phyloP scores from a whole-genome alignment of 1,140 invertebrate species.

The Drosophila rhopaloa region DNA sequence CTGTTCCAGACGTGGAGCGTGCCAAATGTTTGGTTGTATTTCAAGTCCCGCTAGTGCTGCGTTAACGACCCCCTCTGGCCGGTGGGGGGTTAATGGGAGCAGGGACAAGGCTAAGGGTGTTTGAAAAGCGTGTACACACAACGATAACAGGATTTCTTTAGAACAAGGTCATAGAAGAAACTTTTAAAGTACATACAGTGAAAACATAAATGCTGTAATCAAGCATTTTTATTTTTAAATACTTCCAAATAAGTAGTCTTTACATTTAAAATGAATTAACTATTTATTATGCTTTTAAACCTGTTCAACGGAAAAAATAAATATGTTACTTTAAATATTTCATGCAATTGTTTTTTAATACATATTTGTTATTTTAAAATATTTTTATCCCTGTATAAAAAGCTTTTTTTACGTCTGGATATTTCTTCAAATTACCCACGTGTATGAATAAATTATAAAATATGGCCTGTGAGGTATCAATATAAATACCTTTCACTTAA shows the following conservation, averaged over 20 bases:
- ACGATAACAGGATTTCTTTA: constrained; percentile 26
- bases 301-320: no score
- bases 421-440: background rate
- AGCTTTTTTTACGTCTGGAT: background rate
- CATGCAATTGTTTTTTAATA: no score
- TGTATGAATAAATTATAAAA: constrained; percentile 12
- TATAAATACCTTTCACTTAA: constrained; percentile 12
- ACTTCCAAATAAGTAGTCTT: no score
- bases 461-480: constrained; percentile 7
- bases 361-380: background rate
- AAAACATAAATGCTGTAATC: background rate
- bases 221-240: no score
- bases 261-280: no score
- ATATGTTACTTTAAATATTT: background rate
- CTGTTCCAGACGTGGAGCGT: constrained; percentile 66
- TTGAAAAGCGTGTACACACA: constrained; percentile 15
- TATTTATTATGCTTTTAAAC: no score
- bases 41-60: constrained; percentile 34
- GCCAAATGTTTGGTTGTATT: constrained; percentile 80
- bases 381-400: background rate
- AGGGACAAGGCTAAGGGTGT: constrained; percentile 27
- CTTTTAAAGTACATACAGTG: constrained; percentile 5
- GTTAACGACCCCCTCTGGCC: constrained; percentile 5
- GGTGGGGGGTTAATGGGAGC: background rate
- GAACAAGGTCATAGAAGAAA: background rate